Evolutionary conservation across 2,113 vertebrate genomes (phyloP).

Genomic region (Anolis carolinensis): DNA sequence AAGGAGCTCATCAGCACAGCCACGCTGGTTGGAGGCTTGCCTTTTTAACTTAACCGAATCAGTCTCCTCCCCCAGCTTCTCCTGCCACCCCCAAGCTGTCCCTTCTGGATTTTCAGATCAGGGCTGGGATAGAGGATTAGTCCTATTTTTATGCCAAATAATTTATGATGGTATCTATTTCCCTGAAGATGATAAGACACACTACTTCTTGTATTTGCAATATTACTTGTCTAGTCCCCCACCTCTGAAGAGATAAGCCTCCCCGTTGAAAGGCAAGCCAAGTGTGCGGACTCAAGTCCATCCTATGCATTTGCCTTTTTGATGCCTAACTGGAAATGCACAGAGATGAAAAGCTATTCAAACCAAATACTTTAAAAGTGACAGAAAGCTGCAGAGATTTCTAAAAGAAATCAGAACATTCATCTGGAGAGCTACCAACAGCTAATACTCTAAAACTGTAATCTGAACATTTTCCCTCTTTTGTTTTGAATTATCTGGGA

Average conservation of each 20-base stretch:
- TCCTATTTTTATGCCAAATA: conserved; percentile 62
- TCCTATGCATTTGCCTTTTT: conserved; percentile 40
- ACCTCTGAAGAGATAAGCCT: conserved; percentile 64
- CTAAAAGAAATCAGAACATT: conserved; percentile 60
- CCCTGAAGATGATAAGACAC: conserved; percentile 51
- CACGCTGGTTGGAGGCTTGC: background rate
- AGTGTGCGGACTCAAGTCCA: conserved; percentile 24
- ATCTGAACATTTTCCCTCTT: conserved; percentile 68
- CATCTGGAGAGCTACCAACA: conserved; percentile 67
- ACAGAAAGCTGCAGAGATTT: conserved; percentile 58
- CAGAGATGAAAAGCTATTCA: conserved; percentile 67
- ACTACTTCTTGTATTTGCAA: conserved; percentile 59
- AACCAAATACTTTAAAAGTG: conserved; percentile 60
- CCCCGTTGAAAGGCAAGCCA: conserved; percentile 44
- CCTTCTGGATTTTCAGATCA: conserved; percentile 35
- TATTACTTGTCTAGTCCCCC: conserved; percentile 60
- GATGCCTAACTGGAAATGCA: conserved; percentile 62
- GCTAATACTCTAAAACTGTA: conserved; percentile 63
- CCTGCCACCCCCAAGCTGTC: conserved; percentile 16
- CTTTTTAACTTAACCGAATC: background rate
- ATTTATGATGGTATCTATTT: conserved; percentile 49
- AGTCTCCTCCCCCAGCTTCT: background rate
- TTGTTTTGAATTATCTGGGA: conserved; percentile 73
- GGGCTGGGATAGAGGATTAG: conserved; percentile 15
- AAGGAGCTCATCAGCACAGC: background rate